Evolutionary conservation across 2,888 invertebrate genomes (phyloP).

Genomic region (Yponomeuta evonymella): DNA sequence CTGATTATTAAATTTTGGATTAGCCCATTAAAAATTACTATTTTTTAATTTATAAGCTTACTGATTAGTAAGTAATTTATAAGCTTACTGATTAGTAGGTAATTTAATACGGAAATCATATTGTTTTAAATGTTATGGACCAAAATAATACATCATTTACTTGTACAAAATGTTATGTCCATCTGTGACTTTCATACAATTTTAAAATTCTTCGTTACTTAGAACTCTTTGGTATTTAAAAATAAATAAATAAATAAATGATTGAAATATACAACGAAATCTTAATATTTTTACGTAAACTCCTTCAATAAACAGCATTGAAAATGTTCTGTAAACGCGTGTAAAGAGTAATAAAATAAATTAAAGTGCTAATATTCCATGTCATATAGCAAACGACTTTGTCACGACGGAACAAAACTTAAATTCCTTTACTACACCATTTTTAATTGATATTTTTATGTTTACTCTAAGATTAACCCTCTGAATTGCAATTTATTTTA

Average conservation of each 20-base stretch:
- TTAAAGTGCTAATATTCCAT: background rate
- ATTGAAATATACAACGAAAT: constrained; percentile 29
- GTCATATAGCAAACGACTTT: constrained; percentile 34
- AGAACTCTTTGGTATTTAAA: constrained; percentile 16
- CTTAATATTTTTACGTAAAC: constrained; percentile 26
- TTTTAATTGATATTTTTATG: constrained; percentile 54
- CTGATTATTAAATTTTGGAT: constrained; percentile 60
- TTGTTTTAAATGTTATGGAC: background rate
- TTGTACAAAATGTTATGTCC: background rate
- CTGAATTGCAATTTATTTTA: constrained; percentile 73
- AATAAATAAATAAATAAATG: constrained; percentile 21
- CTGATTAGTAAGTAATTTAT: constrained; percentile 28
- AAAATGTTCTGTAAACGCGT: constrained; percentile 27
- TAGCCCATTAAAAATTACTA: constrained; percentile 69
- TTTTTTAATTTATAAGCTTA: constrained; percentile 45
- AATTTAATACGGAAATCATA: constrained; percentile 3
- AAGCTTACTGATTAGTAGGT: constrained; percentile 32
- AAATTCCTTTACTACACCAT: constrained; percentile 39
- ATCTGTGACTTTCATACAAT: background rate
- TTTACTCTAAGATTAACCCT: constrained; percentile 64
- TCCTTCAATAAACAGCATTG: constrained; percentile 24
- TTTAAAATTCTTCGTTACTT: background rate
- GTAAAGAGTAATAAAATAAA: background rate
- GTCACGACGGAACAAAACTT: constrained; percentile 40
- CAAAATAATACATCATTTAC: background rate